Conservation (phyloP, 2,888 invertebrate species). For the Criorhina ranunculi region DNA sequence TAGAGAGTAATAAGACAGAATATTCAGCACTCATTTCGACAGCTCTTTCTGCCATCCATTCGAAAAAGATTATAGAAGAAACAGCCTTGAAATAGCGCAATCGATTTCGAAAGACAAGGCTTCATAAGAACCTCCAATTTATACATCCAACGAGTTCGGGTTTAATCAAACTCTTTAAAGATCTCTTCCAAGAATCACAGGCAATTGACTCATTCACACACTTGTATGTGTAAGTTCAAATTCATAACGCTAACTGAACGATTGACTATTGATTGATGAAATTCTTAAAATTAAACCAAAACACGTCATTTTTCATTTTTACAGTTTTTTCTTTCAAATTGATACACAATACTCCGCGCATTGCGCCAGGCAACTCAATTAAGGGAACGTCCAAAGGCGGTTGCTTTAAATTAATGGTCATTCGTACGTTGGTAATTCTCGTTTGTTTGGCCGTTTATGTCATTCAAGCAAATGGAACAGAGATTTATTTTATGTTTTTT, state of each 20-base stretch:
- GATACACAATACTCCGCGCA: constrained; percentile 31
- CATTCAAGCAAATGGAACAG: constrained; percentile 37
- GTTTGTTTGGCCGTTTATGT: constrained; percentile 26
- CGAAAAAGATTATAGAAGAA: too few relatives aligned
- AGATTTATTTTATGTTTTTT: constrained; percentile 43
- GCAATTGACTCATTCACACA: constrained; percentile 48
- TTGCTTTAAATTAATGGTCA: constrained; percentile 38
- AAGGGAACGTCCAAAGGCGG: constrained; percentile 27
- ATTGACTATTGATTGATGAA: constrained; percentile 59
- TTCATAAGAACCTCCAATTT: background rate
- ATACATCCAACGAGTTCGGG: background rate
- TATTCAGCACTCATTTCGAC: too few relatives aligned
- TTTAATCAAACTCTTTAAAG: background rate
- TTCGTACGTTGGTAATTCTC: constrained; percentile 34
- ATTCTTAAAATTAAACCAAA: constrained; percentile 37
- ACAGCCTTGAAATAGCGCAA: too few relatives aligned
- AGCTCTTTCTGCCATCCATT: too few relatives aligned
- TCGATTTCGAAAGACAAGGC: too few relatives aligned
- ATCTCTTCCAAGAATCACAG: constrained; percentile 1
- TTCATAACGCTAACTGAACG: constrained; percentile 28
- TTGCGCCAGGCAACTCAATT: constrained; percentile 42
- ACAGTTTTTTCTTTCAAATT: constrained; percentile 20
- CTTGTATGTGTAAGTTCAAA: constrained; percentile 25
- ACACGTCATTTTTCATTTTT: constrained; percentile 56
- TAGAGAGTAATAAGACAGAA: too few relatives aligned